Evolutionary conservation across 1,140 invertebrate species (phyloP), one percentile per base, ranked within the genome.

Genomic region (Papilio machaon): DNA sequence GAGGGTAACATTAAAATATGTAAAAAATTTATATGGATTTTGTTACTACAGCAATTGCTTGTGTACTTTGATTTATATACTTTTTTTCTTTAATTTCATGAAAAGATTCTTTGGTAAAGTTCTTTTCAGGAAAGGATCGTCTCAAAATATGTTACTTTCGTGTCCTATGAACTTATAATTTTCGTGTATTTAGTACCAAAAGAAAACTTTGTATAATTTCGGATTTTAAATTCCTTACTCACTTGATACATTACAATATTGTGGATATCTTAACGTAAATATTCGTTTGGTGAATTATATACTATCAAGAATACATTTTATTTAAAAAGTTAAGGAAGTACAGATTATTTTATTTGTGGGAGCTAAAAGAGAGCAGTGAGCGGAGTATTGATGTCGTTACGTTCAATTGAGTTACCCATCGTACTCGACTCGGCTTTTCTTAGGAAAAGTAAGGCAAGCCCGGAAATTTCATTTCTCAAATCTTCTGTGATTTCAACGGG

Each of bases 341-440:
- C 70, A 30, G 5, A 47, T 76, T 52, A 54, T 54, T 52, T 17
- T 46, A 76, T 76, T 76, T 76, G 74, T 52, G 74, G 43, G n/a
- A 76, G 43, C 74, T 23, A 47, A 52, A 15, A 76, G 74, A 23
- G 74, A 70, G 47, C 74, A 76, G 23, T 70, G 64, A 38, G 30
- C 64, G 64, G 64, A 47, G 74, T 76, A 76, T 76, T 76, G 46
- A 76, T 49, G n/a, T 52, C 74, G 74, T 76, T 76, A 49, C 74
- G 35, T 49, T 35, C 74, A 76, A 52, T 76, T 52, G 74, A 76
- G 74, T 76, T 76, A 76, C 64, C 11, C 64, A 2, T 70, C 64
- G 13, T 70, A 70, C 64, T 70, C 64, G 11, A 38, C 64, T 38
- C 30, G 30, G 5, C 64, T 23, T 38, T 38, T 70, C 64, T 70